phyloP scores from a whole-genome alignment of 2,113 vertebrate genomes.

The Xerus inauris region DNA sequence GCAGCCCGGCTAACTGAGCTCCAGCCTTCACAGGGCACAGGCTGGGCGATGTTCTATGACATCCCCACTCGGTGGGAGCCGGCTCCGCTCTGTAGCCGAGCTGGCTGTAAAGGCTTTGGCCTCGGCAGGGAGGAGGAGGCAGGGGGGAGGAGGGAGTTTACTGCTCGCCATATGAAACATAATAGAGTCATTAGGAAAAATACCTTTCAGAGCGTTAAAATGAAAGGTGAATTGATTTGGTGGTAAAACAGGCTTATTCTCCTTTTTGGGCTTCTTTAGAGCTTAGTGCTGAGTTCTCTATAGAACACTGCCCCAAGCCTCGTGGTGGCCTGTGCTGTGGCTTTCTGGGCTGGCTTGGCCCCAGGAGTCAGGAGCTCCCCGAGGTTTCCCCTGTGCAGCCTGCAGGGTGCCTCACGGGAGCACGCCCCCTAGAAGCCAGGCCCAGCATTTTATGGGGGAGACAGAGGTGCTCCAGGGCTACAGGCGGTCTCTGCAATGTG shows the following conservation, averaged over 20 bases:
- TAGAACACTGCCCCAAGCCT: background rate
- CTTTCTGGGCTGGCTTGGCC: fast-evolving
- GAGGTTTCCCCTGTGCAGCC: background rate
- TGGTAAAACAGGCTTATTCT: conserved; percentile 62
- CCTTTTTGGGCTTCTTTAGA: conserved; percentile 69
- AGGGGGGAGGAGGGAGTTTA: background rate
- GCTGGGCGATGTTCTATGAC: background rate
- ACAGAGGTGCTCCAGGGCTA: background rate
- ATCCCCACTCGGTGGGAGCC: fast-evolving
- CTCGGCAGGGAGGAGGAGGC: too few relatives aligned
- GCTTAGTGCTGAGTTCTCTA: background rate
- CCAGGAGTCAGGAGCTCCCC: fast-evolving
- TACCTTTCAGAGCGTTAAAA: conserved; percentile 66
- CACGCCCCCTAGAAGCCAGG: too few relatives aligned
- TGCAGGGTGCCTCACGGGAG: too few relatives aligned
- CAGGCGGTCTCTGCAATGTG: fast-evolving
- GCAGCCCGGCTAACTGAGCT: too few relatives aligned
- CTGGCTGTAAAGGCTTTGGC: fast-evolving
- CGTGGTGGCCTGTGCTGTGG: fast-evolving
- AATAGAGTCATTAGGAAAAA: conserved; percentile 73
- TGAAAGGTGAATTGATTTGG: conserved; percentile 60
- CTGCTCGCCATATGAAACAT: conserved; percentile 61
- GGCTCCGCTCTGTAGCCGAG: fast-evolving
- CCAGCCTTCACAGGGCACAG: fast-evolving
- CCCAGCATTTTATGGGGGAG: background rate